A percentile compares a stretch with the other conserved stretches of the same genome.
These are phyloP conservation scores for Tapirus indicus DNA, from an alignment of 2,797 vertebrate species.

Conservation along the genomic window DNA sequence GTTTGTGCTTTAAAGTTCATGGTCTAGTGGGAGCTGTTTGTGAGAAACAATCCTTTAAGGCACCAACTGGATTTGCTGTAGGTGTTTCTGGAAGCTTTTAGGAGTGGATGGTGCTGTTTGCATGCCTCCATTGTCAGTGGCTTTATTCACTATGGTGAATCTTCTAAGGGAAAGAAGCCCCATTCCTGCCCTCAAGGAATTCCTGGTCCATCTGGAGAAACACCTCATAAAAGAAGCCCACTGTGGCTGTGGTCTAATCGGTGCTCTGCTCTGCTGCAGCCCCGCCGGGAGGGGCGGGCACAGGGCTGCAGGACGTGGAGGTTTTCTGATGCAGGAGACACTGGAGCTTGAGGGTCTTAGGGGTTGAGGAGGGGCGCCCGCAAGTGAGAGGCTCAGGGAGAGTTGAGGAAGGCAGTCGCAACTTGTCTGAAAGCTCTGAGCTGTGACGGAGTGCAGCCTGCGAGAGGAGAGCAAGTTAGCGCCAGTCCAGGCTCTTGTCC, in stretches of 20 bases:
- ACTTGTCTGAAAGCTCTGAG: not conserved
- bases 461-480: not conserved
- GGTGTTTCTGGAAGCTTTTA: not conserved
- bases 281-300: not conserved
- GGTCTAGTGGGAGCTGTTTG: not conserved
- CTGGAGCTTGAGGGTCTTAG: not conserved
- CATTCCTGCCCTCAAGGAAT: not conserved
- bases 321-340: not conserved
- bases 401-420: not conserved
- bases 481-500: not conserved
- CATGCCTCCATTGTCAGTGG: not conserved
- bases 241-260: rapidly evolving
- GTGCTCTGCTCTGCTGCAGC: not conserved
- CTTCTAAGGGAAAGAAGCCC: not conserved
- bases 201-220: not conserved
- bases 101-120: not conserved
- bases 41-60: not conserved
- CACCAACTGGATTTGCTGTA: not conserved
- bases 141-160: not conserved
- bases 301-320: not conserved
- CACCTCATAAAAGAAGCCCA: rapidly evolving
- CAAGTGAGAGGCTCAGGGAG: not conserved
- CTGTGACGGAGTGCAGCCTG: not conserved
- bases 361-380: not conserved
- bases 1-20: not conserved